Conservation (phyloP, 2,113 vertebrate genomes). For the Aythya baeri region DNA sequence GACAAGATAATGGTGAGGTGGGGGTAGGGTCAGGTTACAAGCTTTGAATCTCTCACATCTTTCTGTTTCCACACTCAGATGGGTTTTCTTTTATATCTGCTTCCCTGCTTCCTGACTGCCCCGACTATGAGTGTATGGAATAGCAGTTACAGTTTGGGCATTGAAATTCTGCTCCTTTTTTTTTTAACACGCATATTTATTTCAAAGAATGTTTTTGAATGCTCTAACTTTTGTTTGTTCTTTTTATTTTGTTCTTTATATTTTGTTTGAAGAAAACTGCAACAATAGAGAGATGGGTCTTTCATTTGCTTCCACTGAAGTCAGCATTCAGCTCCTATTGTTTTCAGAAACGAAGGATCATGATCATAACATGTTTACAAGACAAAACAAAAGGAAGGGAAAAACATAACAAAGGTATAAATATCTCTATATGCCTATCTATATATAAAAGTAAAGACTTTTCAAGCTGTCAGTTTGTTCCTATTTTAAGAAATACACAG, state of each 20-base stretch:
- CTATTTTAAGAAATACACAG: neutral
- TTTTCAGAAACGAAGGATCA: constrained; percentile 34
- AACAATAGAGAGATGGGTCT: constrained; percentile 22
- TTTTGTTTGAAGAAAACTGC: neutral
- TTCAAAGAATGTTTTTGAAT: neutral
- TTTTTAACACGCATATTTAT: neutral
- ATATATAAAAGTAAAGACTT: constrained; percentile 35
- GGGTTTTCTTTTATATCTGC: neutral
- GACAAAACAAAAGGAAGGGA: constrained; percentile 29
- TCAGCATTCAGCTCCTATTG: constrained; percentile 15
- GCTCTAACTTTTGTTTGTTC: no score
- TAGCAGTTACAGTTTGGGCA: neutral
- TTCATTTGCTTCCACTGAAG: neutral
- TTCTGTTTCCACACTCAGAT: neutral
- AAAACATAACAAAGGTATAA: constrained; percentile 45
- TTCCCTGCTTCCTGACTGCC: neutral
- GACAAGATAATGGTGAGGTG: neutral
- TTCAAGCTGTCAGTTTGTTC: neutral
- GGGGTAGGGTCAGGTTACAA: neutral
- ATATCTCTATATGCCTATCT: neutral
- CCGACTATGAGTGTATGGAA: neutral
- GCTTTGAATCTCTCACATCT: neutral
- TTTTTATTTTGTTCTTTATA: no score
- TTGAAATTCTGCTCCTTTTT: neutral
- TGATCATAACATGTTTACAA: constrained; percentile 35